phyloP scores from a whole-genome alignment of 2,113 vertebrate species.

The Scytalopus superciliaris region DNA sequence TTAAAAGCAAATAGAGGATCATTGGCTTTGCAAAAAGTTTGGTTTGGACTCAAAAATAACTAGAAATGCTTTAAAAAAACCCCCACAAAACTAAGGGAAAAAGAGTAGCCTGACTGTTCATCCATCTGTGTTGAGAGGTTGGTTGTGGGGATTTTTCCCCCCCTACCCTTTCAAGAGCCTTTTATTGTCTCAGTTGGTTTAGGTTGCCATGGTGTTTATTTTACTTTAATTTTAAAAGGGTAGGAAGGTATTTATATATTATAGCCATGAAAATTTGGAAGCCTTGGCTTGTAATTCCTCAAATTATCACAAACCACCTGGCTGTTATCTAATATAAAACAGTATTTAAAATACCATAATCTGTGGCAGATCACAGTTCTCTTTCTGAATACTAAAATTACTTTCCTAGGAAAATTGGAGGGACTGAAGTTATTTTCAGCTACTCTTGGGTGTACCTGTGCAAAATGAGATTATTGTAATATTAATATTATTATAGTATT shows the following conservation, averaged over 20 bases:
- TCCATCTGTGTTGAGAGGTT: not conserved
- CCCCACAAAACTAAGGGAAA: not conserved
- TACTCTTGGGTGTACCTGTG: not conserved
- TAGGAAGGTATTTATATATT: not conserved
- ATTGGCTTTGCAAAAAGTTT: not conserved
- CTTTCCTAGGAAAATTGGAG: not conserved
- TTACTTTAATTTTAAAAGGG: not conserved
- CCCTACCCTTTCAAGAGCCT: not conserved
- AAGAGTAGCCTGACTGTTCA: not conserved
- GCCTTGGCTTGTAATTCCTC: not conserved
- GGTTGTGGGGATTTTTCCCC: not conserved
- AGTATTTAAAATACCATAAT: not conserved
- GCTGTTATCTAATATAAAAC: not conserved
- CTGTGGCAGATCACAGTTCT: not conserved
- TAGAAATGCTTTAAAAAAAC: not conserved
- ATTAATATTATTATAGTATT: not conserved
- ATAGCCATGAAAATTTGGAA: not conserved
- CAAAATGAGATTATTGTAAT: not conserved
- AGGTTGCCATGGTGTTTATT: not conserved
- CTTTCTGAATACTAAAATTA: not conserved
- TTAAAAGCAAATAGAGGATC: conserved; percentile 12
- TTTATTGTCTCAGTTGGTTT: not conserved
- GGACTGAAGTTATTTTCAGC: not conserved
- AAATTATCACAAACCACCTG: not conserved
- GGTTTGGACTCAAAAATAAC: not conserved